A percentile compares a stretch with the other conserved stretches of the same genome.
Evolutionary conservation across 2,888 invertebrate genomes (phyloP).

Genomic region (Stenodera caucasica): DNA sequence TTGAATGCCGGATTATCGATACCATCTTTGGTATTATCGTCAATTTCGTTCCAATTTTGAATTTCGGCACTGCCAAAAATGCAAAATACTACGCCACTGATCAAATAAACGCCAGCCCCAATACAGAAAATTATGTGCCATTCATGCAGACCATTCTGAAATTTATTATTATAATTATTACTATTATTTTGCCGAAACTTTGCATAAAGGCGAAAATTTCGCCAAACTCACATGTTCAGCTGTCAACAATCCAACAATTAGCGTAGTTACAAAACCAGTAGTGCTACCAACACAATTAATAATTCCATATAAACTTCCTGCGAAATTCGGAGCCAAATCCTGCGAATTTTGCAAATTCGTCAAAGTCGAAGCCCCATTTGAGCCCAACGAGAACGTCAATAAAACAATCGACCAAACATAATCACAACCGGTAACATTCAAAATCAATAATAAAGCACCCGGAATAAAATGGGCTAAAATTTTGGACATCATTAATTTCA

Average conservation of each 20-base stretch:
- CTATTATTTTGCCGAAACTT: too few relatives aligned
- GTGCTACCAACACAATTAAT: conserved; percentile 58
- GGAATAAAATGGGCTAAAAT: conserved; percentile 60
- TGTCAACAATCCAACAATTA: conserved; percentile 35
- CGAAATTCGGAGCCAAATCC: conserved; percentile 45
- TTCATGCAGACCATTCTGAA: conserved; percentile 52
- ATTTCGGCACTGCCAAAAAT: conserved; percentile 51
- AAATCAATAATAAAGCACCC: conserved; percentile 54
- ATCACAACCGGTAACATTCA: conserved; percentile 35
- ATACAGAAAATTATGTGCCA: conserved; percentile 54
- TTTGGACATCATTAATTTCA: not conserved
- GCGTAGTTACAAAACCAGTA: conserved; percentile 41
- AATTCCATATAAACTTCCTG: conserved; percentile 42
- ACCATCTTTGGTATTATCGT: conserved; percentile 57
- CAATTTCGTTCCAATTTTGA: conserved; percentile 55
- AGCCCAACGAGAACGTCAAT: conserved; percentile 37
- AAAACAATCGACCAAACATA: conserved; percentile 32
- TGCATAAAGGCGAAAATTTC: conserved; percentile 71
- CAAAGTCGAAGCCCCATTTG: conserved; percentile 42
- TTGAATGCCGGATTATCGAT: conserved; percentile 44
- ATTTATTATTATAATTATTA: too few relatives aligned
- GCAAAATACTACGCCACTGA: conserved; percentile 50
- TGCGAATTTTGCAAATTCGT: conserved; percentile 43
- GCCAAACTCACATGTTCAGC: conserved; percentile 49
- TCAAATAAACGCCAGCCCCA: conserved; percentile 69